These are phyloP conservation scores for Pangasius djambal DNA, from an alignment of 2,797 vertebrate genomes.

Conservation along the genomic window DNA sequence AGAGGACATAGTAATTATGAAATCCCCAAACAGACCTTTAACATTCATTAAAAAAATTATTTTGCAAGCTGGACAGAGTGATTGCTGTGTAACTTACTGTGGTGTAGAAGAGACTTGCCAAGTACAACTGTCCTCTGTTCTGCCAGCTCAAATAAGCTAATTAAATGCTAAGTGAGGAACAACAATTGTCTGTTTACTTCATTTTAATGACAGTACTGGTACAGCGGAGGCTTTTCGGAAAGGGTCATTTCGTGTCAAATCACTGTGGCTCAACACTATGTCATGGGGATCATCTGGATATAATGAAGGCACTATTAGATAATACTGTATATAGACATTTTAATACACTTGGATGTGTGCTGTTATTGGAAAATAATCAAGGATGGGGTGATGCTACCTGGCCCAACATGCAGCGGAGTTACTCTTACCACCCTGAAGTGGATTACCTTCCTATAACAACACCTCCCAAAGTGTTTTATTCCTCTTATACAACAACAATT, in stretches of 20 bases:
- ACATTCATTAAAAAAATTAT: neutral
- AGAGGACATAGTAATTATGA: neutral
- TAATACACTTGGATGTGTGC: neutral
- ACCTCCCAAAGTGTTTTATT: neutral
- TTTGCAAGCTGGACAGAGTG: neutral
- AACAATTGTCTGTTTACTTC: neutral
- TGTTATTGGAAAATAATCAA: neutral
- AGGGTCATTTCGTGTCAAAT: slow-evolving; percentile 34
- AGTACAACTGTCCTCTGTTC: slow-evolving; percentile 27
- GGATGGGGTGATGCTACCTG: neutral
- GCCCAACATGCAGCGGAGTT: neutral
- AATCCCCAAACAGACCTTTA: slow-evolving; percentile 8
- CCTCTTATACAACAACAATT: neutral
- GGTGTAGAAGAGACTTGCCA: slow-evolving; percentile 17
- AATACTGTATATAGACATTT: neutral
- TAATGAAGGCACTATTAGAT: neutral
- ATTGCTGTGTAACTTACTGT: neutral
- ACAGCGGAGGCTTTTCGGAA: neutral
- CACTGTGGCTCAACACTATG: neutral
- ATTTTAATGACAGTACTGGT: neutral
- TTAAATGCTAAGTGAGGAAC: slow-evolving; percentile 29
- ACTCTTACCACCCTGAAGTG: neutral
- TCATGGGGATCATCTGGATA: neutral
- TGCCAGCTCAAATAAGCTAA: slow-evolving; percentile 37
- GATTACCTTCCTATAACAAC: neutral